These are phyloP conservation scores for Drosophila grimshawi DNA, from an alignment of 1,140 invertebrate genomes.

Conservation along the genomic window DNA sequence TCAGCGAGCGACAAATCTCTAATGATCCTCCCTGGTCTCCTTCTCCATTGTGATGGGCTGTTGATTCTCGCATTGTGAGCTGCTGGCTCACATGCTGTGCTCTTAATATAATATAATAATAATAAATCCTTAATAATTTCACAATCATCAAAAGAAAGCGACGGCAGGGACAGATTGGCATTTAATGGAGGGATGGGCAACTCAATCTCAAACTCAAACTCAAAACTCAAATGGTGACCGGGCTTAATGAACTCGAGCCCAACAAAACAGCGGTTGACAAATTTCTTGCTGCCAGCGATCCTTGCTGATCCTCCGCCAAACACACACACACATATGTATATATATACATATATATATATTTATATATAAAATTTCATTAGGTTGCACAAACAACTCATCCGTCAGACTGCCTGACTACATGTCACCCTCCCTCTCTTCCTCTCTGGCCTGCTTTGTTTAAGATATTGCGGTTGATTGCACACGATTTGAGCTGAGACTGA, in stretches of 20 bases:
- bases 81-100: slow-evolving; percentile 55
- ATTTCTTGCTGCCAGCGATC: slow-evolving; percentile 54
- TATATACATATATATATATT: too few relatives aligned
- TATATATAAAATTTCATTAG: slow-evolving; percentile 65
- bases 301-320: slow-evolving; percentile 63
- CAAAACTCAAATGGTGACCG: background rate
- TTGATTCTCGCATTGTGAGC: slow-evolving; percentile 25
- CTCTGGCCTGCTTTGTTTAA: slow-evolving; percentile 53
- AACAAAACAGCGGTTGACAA: slow-evolving; percentile 68
- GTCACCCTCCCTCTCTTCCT: slow-evolving; percentile 1
- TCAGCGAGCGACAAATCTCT: slow-evolving; percentile 51
- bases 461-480: slow-evolving; percentile 83
- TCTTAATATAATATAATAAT: slow-evolving; percentile 84
- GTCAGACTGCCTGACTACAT: slow-evolving; percentile 22
- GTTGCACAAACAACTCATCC: slow-evolving; percentile 75
- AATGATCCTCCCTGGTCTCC: slow-evolving; percentile 53
- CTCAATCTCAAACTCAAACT: too few relatives aligned
- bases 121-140: slow-evolving; percentile 84
- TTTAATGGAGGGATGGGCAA: slow-evolving; percentile 67
- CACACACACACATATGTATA: slow-evolving; percentile 3
- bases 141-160: slow-evolving; percentile 76
- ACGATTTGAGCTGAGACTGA: slow-evolving; percentile 68
- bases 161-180: slow-evolving; percentile 65
- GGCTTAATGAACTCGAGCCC: slow-evolving; percentile 73
- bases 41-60: slow-evolving; percentile 24